Conservation (phyloP, 1,140 invertebrate genomes). For the Micrasema minimum region DNA sequence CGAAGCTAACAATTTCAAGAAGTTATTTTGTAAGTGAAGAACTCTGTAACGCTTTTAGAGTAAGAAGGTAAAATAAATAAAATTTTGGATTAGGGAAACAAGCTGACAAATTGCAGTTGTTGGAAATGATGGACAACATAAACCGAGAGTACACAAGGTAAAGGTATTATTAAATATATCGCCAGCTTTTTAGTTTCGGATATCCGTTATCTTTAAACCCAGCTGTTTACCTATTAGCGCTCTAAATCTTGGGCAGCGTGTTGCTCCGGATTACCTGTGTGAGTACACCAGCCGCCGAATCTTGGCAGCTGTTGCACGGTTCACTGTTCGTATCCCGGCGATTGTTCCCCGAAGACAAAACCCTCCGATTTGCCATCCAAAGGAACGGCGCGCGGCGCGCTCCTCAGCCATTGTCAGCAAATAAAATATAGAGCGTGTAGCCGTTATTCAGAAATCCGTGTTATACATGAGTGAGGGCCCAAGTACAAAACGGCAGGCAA, state of each 20-base stretch:
- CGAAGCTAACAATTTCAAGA: too few species aligned
- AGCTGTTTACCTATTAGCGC: slow-evolving; percentile 29
- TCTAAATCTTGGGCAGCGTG: slow-evolving; percentile 21
- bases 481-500: slow-evolving; percentile 10
- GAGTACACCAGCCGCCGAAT: slow-evolving; percentile 17
- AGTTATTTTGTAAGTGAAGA: too few species aligned
- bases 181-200: slow-evolving; percentile 1
- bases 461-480: slow-evolving; percentile 19
- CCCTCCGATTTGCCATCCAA: slow-evolving; percentile 24
- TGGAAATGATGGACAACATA: too few species aligned
- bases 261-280: slow-evolving; percentile 33
- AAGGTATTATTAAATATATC: too few species aligned
- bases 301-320: slow-evolving; percentile 22
- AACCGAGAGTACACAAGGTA: too few species aligned
- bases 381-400: slow-evolving; percentile 20
- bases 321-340: slow-evolving; percentile 16
- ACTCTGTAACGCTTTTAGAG: too few species aligned
- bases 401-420: slow-evolving; percentile 33
- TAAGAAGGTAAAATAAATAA: too few species aligned
- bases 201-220: slow-evolving; percentile 3
- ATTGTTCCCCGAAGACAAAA: slow-evolving; percentile 39
- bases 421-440: slow-evolving; percentile 42
- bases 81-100: too few species aligned
- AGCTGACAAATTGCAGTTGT: too few species aligned
- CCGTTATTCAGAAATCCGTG: slow-evolving; percentile 30